These are phyloP conservation scores for Perca flavescens DNA, from an alignment of 2,113 vertebrate species.

Conservation along the genomic window DNA sequence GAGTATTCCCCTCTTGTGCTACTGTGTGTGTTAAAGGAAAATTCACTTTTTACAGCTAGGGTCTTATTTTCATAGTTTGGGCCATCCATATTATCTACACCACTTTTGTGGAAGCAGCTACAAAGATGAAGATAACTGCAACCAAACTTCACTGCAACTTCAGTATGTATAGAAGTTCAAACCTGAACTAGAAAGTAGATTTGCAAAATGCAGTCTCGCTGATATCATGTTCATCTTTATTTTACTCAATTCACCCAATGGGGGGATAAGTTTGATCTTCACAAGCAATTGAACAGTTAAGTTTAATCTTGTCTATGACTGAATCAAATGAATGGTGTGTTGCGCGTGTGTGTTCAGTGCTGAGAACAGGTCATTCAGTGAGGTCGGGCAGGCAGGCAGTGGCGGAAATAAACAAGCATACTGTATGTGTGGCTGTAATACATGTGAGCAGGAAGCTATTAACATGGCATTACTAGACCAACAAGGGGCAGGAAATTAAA, in stretches of 20 bases:
- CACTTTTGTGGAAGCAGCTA: neutral
- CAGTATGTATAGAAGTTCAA: neutral
- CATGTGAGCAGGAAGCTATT: constrained; percentile 86
- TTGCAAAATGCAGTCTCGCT: neutral
- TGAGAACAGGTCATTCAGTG: constrained; percentile 43
- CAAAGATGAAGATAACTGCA: neutral
- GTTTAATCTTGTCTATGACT: neutral
- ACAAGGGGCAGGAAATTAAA: constrained; percentile 86
- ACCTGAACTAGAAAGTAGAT: neutral
- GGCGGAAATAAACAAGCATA: constrained; percentile 74
- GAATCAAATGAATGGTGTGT: neutral
- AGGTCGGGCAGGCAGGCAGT: constrained; percentile 30
- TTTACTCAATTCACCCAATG: neutral
- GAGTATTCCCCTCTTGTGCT: neutral
- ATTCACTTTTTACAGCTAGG: no score
- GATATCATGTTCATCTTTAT: neutral
- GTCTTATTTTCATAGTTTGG: no score
- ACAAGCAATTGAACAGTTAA: neutral
- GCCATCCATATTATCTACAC: neutral
- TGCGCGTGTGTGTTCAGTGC: neutral
- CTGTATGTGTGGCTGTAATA: constrained; percentile 69
- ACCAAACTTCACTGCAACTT: neutral
- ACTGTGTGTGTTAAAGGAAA: neutral
- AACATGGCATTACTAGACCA: constrained; percentile 83
- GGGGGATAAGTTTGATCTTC: neutral